Evolutionary conservation across 2,888 invertebrate species (phyloP), one percentile per base, ranked within the genome.

Genomic region (Nudaria mundana): DNA sequence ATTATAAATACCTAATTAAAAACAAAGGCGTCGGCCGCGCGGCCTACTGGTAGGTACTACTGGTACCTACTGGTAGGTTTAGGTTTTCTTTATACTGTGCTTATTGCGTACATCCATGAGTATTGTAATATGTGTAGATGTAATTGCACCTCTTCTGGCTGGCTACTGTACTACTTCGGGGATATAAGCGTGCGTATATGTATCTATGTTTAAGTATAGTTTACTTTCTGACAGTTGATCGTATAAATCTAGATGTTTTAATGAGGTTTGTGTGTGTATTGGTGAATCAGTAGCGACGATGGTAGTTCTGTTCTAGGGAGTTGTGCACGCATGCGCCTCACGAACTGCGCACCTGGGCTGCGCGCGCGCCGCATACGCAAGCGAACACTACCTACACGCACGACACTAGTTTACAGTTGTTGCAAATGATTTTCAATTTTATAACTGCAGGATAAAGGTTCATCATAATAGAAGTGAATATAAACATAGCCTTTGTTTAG

Each of bases 311-410:
- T 16, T 31, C 11, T 12, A 11, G 34, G 26, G 30, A 40, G 48
- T 47, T 14, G 22, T 12, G 37, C 31, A 39, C 43, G 52, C 50
- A 61, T 58, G 58, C 80, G 41, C 54, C 52, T 70, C 82, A 76
- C 78, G 78, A 51, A 47, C 48, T 52, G 64, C 76, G 76, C 84
- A 85, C 81, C 77, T 83, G 84, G 74, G 74, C 74, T 55, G 66
- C 66, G 75, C 76, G 78, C 72, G 78, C 56, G 52, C 52, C 23
- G 81, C 71, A 80, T 83, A 48, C 42, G 36, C 66, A 66, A 82
- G 15, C 35, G 37, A 34, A 42, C 52, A 4, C 38, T 30, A 18
- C 13, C 32, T 40, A 48, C 44, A 36, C 48, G 24, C 44, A 36
- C 48, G 24, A 29, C 40, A 34, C 15, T 5, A 1, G 13, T n/a